Percentiles rank a stretch among this genome's conserved stretches.
phyloP scores from a whole-genome alignment of 2,888 invertebrate genomes.

The Acanthoscelides obtectus region DNA sequence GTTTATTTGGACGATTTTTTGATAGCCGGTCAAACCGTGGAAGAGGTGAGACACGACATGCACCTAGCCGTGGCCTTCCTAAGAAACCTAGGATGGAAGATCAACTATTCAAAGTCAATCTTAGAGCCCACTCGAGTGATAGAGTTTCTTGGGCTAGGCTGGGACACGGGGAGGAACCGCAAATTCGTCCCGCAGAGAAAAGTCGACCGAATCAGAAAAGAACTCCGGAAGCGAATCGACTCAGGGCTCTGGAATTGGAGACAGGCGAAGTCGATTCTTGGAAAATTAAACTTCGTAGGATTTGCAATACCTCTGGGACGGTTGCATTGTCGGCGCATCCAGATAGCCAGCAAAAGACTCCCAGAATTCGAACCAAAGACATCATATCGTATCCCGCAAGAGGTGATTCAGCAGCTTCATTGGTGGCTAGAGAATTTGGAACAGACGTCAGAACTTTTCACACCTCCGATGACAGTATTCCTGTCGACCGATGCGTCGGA shows the following conservation, averaged over 20 bases:
- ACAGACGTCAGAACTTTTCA: not conserved
- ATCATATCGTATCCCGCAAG: conserved; percentile 3
- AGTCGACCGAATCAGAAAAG: not conserved
- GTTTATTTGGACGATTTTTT: conserved; percentile 22
- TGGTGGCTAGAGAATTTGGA: conserved; percentile 9
- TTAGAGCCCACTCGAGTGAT: not conserved
- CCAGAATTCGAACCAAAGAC: conserved; percentile 2
- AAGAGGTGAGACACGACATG: not conserved
- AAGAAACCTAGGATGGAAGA: not conserved
- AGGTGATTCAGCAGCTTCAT: conserved; percentile 3
- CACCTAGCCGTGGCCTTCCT: not conserved
- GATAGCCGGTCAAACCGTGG: conserved; percentile 9
- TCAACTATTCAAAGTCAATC: not conserved
- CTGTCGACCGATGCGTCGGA: conserved; percentile 7
- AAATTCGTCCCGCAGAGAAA: not conserved
- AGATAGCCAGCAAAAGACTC: conserved; percentile 4
- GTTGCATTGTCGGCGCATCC: conserved; percentile 12
- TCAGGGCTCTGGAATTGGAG: not conserved
- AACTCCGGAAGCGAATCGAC: not conserved
- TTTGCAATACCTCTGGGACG: conserved; percentile 15
- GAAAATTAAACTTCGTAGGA: conserved; percentile 16
- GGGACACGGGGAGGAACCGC: conserved; percentile 9
- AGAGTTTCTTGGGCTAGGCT: conserved; percentile 17
- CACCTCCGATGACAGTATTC: not conserved
- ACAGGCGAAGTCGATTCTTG: conserved; percentile 8